A percentile compares a stretch with the other conserved stretches of the same genome.
Conservation (phyloP, 1,140 invertebrate genomes). For the Colletes latitarsis region DNA sequence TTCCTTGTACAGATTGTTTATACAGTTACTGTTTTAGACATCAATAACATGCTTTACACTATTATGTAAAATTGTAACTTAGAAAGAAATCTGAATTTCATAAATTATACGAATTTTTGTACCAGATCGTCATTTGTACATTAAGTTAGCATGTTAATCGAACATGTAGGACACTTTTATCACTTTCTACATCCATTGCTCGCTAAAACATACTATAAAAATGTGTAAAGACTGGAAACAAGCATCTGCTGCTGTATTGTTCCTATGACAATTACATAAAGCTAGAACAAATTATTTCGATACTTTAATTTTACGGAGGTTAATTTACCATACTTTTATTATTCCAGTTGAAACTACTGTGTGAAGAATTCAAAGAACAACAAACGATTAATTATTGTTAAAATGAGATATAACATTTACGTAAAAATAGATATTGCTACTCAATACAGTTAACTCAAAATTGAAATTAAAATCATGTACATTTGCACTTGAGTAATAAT, state of each 20-base stretch:
- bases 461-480: neutral
- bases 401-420: neutral
- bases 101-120: constrained; percentile 46
- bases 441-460: constrained; percentile 1
- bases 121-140: constrained; percentile 50
- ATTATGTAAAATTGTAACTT: constrained; percentile 31
- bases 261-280: constrained; percentile 20
- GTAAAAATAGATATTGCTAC: constrained; percentile 13
- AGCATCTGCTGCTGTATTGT: neutral
- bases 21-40: constrained; percentile 23
- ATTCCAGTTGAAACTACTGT: neutral
- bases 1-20: constrained; percentile 30
- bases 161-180: constrained; percentile 33
- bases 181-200: constrained; percentile 11
- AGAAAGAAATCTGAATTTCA: constrained; percentile 28
- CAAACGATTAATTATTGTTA: neutral
- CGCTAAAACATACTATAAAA: constrained; percentile 38
- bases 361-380: neutral
- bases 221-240: constrained; percentile 16
- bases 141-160: constrained; percentile 37
- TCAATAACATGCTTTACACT: constrained; percentile 23
- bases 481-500: constrained; percentile 23
- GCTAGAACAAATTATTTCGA: neutral
- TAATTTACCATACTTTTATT: neutral
- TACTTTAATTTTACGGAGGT: neutral